Evolutionary conservation across 2,113 vertebrate genomes (phyloP), one percentile per base, ranked within the genome.

Genomic region (Jacana jacana): DNA sequence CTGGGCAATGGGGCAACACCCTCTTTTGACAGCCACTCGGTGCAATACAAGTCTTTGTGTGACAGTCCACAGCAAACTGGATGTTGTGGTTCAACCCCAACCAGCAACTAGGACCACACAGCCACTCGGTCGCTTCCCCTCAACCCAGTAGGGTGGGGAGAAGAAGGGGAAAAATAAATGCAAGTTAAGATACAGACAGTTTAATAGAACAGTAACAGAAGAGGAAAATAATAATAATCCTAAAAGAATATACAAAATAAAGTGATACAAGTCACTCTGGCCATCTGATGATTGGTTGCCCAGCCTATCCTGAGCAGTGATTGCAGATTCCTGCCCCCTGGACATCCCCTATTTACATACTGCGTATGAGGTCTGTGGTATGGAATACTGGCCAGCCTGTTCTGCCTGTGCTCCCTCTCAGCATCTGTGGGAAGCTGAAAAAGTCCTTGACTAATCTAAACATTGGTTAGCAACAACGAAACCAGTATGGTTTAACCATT

Each of bases 31-130:
- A n/a, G n/a, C n/a, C n/a, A n/a, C n/a, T n/a, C n/a, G n/a, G n/a
- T n/a, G n/a, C n/a, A n/a, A n/a, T n/a, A n/a, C n/a, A n/a, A n/a
- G n/a, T n/a, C n/a, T n/a, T n/a, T 12, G 27, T 3, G 8, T 14
- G 27, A 12, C 6, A 9, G 19, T 7, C 46, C 0, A 0, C 27
- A 81, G 49, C 52, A 54, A 40, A 5, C 23, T 5, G 11, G 11
- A 24, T 19, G 60, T 25, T 16, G 7, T 61, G 60, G 24, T 63
- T 28, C 37, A 39, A 63, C 37, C 37, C 60, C 37, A 63, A 37
- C 60, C 60, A 63, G 35, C 60, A 63, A 39, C 37, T 39, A 19
- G 35, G 60, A 19, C 25, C 37, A 18, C 37, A 27, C 37, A 63
- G 60, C 60, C 11, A 13, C 60, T 63, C 3, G 7, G 35, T 63